phyloP scores from a whole-genome alignment of 2,797 vertebrate genomes.

The Dicrostonyx torquatus region DNA sequence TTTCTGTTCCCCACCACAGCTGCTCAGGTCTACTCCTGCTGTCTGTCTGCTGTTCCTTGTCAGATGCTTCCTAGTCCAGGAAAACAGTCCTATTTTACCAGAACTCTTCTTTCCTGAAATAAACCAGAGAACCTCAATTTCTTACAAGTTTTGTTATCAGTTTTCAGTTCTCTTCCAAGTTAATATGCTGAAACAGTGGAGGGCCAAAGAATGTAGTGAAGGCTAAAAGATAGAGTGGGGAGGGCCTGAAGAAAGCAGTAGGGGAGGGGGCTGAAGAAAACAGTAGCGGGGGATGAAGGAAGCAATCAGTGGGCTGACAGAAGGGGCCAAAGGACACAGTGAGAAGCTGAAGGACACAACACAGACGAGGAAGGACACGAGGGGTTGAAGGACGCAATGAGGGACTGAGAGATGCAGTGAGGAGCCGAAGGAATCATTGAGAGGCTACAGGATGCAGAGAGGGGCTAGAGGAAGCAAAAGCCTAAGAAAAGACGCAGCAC shows the following conservation, averaged over 20 bases:
- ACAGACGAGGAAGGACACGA: not conserved
- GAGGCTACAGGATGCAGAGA: not conserved
- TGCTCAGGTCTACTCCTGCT: not conserved
- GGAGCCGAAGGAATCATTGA: not conserved
- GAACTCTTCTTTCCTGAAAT: constrained; percentile 59
- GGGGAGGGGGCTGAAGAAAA: not conserved
- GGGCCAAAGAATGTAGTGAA: not conserved
- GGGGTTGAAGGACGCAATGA: not conserved
- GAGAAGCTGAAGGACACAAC: not conserved
- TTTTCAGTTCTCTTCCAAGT: constrained; percentile 37
- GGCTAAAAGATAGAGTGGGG: not conserved
- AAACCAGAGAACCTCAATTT: constrained; percentile 63
- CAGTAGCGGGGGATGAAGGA: not conserved
- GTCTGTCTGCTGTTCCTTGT: constrained; percentile 60
- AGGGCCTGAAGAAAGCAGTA: not conserved
- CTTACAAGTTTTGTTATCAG: constrained; percentile 63
- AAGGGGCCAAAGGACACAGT: not conserved
- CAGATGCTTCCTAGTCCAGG: constrained; percentile 52
- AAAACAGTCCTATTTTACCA: constrained; percentile 16
- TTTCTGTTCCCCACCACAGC: not conserved
- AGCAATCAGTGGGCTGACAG: not conserved
- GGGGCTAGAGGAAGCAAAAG: not conserved
- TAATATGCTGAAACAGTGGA: constrained; percentile 1
- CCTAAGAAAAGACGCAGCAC: not conserved
- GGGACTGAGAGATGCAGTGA: not conserved